These are phyloP conservation scores for Sebastes ruberrimus DNA, from an alignment of 2,797 vertebrate species.

Conservation along the genomic window DNA sequence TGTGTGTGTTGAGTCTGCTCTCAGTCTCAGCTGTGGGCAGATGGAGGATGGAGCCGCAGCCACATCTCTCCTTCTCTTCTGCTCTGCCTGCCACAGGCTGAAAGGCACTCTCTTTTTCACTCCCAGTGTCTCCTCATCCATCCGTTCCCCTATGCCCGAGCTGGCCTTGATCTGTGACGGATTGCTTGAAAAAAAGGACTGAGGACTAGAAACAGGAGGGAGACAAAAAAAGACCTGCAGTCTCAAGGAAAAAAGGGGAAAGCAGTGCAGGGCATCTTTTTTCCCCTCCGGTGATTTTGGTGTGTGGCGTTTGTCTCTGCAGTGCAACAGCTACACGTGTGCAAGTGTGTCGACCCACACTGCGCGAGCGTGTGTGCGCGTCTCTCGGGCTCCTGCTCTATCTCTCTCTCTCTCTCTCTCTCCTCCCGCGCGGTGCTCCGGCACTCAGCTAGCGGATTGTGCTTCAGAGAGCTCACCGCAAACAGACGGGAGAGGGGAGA, in stretches of 20 bases:
- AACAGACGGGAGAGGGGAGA: conserved; percentile 53
- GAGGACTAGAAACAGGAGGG: conserved; percentile 59
- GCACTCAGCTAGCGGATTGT: conserved; percentile 68
- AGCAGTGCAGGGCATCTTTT: conserved; percentile 40
- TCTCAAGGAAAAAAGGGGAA: conserved; percentile 49
- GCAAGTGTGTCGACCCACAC: conserved; percentile 53
- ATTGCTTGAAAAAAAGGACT: conserved; percentile 60
- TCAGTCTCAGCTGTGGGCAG: conserved; percentile 95
- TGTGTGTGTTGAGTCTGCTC: conserved; percentile 87
- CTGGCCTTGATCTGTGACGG: conserved; percentile 68
- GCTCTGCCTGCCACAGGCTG: conserved; percentile 89
- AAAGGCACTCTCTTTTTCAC: conserved; percentile 83
- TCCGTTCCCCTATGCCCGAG: conserved; percentile 61
- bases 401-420: conserved; percentile 7
- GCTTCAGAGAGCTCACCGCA: conserved; percentile 53
- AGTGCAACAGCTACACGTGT: conserved; percentile 69
- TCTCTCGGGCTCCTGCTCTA: conserved; percentile 35
- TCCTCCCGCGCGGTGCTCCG: conserved; percentile 49
- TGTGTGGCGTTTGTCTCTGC: conserved; percentile 55
- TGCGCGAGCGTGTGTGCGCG: conserved; percentile 9
- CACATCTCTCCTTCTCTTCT: conserved; percentile 87
- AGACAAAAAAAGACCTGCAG: conserved; percentile 61
- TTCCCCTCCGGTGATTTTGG: conserved; percentile 35
- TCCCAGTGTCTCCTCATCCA: conserved; percentile 80
- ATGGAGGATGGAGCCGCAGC: conserved; percentile 90